Evolutionary conservation across 1,140 invertebrate species (phyloP), one percentile per base, ranked within the genome.

Genomic region (Nymphalis io): DNA sequence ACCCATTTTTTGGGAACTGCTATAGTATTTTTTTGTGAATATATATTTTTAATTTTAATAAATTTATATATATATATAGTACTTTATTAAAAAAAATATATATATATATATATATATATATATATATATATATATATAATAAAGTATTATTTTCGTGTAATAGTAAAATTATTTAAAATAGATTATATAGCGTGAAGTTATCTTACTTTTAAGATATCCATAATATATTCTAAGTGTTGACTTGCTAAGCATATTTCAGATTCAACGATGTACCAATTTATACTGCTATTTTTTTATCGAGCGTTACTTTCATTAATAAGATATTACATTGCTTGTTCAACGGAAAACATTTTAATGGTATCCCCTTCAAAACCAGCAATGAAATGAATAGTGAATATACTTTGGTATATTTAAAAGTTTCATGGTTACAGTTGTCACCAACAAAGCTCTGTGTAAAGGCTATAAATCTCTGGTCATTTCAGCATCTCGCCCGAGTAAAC

Each of bases 181-280:
- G 13, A 44, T n/a, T 44, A 10, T 44, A n/a, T 2, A 44, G 1
- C 40, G 40, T 44, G n/a, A 44, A 44, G 40, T 12, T 44, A 23
- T 21, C 48, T 53, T 53, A 21, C 48, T 64, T 64, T 64, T 55
- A 64, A 55, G 66, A 73, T 65, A 73, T 51, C 65, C 72, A 38
- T 73, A 69, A 73, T 73, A 69, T 73, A 73, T 73, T 73, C 66
- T 53, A 65, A 73, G 67, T 69, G 72, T 69, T 73, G 72, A 69
- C 72, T 73, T 69, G 66, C 72, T 69, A 68, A 73, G 72, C 72
- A 73, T 73, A 73, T 73, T 73, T 73, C 62, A 73, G 72, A 23
- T 64, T 64, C 48, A 65, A 65, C 53, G 61, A 60, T 58, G 63
- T 73, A 69, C 68, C 53, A 73, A 65, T 59, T 68, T 48, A 64